These are phyloP conservation scores for Clitarchus hookeri DNA, from an alignment of 2,888 invertebrate genomes.

Conservation along the genomic window DNA sequence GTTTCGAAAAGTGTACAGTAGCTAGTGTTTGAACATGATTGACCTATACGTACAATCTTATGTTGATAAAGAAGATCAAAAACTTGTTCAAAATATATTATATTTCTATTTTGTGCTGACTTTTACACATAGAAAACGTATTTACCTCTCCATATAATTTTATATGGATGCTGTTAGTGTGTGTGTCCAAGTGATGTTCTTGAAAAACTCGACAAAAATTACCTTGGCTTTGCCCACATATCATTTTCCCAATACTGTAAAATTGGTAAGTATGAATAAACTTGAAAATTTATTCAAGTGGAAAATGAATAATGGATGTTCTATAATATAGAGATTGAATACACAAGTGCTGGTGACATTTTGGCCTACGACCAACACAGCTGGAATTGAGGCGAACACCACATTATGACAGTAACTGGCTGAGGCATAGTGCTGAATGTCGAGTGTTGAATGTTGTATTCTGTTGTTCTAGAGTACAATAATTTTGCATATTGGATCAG, in stretches of 20 bases:
- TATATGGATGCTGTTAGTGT: not conserved
- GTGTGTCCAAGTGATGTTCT: not conserved
- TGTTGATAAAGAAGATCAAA: constrained; percentile 8
- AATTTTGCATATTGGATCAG: too few relatives aligned
- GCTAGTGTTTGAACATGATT: not conserved
- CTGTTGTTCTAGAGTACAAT: not conserved
- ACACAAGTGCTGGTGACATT: not conserved
- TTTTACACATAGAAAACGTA: constrained; percentile 5
- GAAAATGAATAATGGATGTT: not conserved
- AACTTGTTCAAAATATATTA: constrained; percentile 14
- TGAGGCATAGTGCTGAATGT: not conserved
- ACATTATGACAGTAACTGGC: not conserved
- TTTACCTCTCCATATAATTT: constrained; percentile 14
- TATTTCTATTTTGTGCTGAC: constrained; percentile 14
- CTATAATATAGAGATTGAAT: too few relatives aligned
- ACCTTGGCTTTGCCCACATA: not conserved
- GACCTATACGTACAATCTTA: not conserved
- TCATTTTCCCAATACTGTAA: not conserved
- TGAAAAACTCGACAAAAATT: not conserved
- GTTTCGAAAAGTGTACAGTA: not conserved
- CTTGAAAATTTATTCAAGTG: not conserved
- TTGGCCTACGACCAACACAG: not conserved
- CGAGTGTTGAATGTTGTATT: not conserved
- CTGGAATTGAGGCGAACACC: not conserved
- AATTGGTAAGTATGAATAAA: not conserved